These are phyloP conservation scores for Tetramorium alpestre DNA, from an alignment of 1,140 invertebrate genomes.

Conservation along the genomic window DNA sequence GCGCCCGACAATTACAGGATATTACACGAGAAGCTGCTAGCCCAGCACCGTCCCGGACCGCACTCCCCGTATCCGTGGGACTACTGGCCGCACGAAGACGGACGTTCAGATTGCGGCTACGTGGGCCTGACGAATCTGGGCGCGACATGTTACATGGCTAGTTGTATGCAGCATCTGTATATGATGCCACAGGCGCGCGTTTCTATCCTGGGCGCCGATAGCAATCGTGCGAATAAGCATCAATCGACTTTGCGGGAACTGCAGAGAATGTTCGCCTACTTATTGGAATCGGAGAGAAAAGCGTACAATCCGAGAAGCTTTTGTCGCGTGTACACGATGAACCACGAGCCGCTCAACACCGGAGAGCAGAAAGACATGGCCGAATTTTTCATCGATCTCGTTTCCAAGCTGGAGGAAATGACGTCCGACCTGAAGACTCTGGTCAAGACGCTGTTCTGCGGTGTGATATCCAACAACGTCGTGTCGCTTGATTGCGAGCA, in stretches of 20 bases:
- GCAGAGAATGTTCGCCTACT: constrained; percentile 98
- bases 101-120: constrained; percentile 96
- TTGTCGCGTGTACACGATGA: constrained; percentile 98
- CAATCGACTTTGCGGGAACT: constrained; percentile 93
- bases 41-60: constrained; percentile 94
- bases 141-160: constrained; percentile 98
- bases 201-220: constrained; percentile 91
- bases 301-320: constrained; percentile 98
- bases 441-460: constrained; percentile 96
- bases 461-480: constrained; percentile 97
- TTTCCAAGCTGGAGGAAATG: constrained; percentile 98
- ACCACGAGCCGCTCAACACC: constrained; percentile 97
- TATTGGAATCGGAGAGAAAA: constrained; percentile 97
- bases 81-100: constrained; percentile 98
- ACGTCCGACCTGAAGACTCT: constrained; percentile 95
- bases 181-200: constrained; percentile 97
- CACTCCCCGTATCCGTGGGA: constrained; percentile 97
- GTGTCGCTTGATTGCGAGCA: constrained; percentile 97
- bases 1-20: constrained; percentile 94
- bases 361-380: constrained; percentile 99
- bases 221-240: constrained; percentile 90
- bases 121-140: constrained; percentile 97
- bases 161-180: constrained; percentile 98
- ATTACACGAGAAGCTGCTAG: constrained; percentile 92
- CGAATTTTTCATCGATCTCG: constrained; percentile 98